A percentile compares a stretch with the other conserved stretches of the same genome.
These are phyloP conservation scores for Cairina moschata DNA, from an alignment of 2,113 vertebrate species.

Conservation along the genomic window DNA sequence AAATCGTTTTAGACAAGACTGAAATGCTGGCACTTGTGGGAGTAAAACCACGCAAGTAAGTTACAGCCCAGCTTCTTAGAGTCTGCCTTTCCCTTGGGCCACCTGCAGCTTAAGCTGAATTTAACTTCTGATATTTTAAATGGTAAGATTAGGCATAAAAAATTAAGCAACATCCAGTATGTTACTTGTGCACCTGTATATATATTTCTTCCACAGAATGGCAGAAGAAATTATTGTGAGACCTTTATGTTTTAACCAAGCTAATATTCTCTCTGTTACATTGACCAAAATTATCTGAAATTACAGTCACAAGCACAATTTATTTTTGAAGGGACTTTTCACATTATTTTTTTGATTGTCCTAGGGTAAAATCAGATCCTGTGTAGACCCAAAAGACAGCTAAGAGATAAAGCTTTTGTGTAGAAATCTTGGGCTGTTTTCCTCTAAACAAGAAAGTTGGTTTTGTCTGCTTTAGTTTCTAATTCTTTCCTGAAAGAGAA, in stretches of 20 bases:
- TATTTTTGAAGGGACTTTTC: not conserved
- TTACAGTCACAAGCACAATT: not conserved
- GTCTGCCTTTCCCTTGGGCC: not conserved
- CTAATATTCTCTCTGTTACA: not conserved
- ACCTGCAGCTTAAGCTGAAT: not conserved
- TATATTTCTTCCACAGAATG: not conserved
- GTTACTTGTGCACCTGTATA: not conserved
- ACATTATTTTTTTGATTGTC: not conserved
- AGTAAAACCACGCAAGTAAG: not conserved
- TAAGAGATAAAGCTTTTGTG: accelerated
- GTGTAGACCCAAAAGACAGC: not conserved
- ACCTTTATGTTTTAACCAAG: not conserved
- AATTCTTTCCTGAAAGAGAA: not conserved
- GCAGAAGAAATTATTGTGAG: not conserved
- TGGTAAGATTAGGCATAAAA: not conserved
- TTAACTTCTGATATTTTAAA: not conserved
- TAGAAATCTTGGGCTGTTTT: not conserved
- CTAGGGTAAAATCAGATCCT: not conserved
- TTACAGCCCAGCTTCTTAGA: not conserved
- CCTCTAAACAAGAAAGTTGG: not conserved
- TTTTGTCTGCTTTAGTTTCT: not conserved
- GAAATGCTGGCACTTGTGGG: not conserved
- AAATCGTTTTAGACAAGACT: not conserved
- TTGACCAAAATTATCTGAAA: not conserved
- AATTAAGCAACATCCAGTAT: not conserved